Base-by-base conservation (phyloP, 2,888 invertebrate species). In the Lomographa bimaculata region DNA sequence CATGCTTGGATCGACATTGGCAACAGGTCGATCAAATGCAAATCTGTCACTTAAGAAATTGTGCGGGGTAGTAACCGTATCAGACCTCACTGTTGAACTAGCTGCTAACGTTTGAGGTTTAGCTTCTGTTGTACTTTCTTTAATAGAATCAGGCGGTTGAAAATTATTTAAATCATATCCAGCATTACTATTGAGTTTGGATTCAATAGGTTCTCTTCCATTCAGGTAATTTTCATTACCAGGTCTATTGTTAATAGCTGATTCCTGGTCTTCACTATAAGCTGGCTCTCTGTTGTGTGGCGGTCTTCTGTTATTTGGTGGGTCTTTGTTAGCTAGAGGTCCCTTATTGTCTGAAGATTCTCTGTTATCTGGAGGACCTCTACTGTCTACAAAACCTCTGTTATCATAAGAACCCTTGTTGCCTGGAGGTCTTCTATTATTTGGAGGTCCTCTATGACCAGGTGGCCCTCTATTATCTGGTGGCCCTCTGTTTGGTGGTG, bases 1-100 rank as follows among this genome's bases (percentile, higher is more conserved):
- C 49, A 65, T 38, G 0, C 48, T 49, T 17, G 53, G 52, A 16
- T 50, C 47, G 8, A 52, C 36, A 18, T 42, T 42, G n/a, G 49
- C 16, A n/a, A 32, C 11, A 11, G 43, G 12, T 1, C 24, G 33
- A 5, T 16, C 3, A 1, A 17, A 30, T 7, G 20, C 3, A 35
- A 40, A 49, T 5, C 42, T 42, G 18, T 45, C 37, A 38, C 5
- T 20, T 4, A 33, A 8, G 10, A 4, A 24, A 8, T 11, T 32
- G 6, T n/a, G 5, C 4, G 3, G n/a, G 5, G 17, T 36, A 10
- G 46, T 17, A 3, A 24, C 17, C 14, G 5, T 2, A 14, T 11
- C 14, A 19, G 23, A 18, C 3, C 7, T 3, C 10, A 2, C 3
- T 18, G 33, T 24, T 18, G 23, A 19, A 21, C 20, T 14, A 7